Base-by-base conservation (phyloP, 1,140 invertebrate genomes). In the Drosophila repletoides region DNA sequence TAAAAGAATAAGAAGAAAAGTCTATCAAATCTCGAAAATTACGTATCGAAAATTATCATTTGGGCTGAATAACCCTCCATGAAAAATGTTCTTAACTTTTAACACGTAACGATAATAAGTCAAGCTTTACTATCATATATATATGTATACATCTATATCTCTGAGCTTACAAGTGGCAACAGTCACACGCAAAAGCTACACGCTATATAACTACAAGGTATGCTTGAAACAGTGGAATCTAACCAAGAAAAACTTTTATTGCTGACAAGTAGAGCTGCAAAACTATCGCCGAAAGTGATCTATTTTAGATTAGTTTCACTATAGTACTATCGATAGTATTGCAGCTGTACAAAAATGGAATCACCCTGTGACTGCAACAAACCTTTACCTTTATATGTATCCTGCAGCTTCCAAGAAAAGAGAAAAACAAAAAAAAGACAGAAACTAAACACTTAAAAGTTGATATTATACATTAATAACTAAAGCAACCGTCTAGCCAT, bases 351-450 rank as follows among this genome's bases (percentile, higher is more conserved):
- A n/a, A n/a, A n/a, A n/a, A n/a, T n/a, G n/a, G n/a, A n/a, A n/a
- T n/a, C n/a, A n/a, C n/a, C n/a, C n/a, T n/a, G n/a, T n/a, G n/a
- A n/a, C n/a, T 46, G 14, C 4, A 38, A 33, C 5, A 9, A 33
- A 3, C 5, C 41, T 17, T 1, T 34, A 43, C 45, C 15, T 43
- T 33, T 3, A 49, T 38, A 58, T 24, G 29, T 68, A 64, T 65
- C 59, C 72, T 73, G 70, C 70, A 69, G 72, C 72, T 76, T 76
- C 72, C 70, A 76, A 63, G 36, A 15, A 52, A 26, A 34, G 26
- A 60, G 15, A 21, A 31, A 24, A 15, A 52, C 21, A 34, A 31
- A 60, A 21, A 21, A 31, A 24, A 51, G 12, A 48, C 33, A 26
- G 2, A 48, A 58, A 65, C 43, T 65, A 12, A 56, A 56, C 24